phyloP scores from a whole-genome alignment of 2,888 invertebrate species.

The Colostygia pectinataria region DNA sequence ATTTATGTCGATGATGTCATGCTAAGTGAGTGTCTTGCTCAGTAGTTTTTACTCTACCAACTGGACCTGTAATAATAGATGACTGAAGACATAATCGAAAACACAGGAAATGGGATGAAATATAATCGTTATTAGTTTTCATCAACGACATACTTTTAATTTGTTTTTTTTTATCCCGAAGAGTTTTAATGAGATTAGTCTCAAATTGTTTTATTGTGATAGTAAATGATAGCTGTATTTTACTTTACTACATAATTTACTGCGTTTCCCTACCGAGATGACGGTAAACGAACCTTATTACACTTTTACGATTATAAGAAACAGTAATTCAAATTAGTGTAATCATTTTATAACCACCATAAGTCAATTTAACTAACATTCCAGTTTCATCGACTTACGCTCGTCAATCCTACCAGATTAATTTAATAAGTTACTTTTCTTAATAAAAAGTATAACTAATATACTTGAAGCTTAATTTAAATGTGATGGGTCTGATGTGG shows the following conservation, averaged over 20 bases:
- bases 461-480: conserved; percentile 21
- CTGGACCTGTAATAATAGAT: background rate
- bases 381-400: conserved; percentile 24
- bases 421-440: conserved; percentile 23
- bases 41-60: background rate
- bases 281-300: conserved; percentile 32
- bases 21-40: conserved; percentile 13
- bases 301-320: conserved; percentile 26
- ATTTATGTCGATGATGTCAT: conserved; percentile 50
- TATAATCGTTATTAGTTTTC: no score
- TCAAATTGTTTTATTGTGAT: conserved; percentile 14
- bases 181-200: no score
- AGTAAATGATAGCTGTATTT: conserved; percentile 18
- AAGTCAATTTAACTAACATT: conserved; percentile 31
- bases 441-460: conserved; percentile 5
- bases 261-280: conserved; percentile 16
- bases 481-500: conserved; percentile 30
- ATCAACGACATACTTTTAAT: no score
- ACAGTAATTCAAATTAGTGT: conserved; percentile 30
- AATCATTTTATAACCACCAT: conserved; percentile 25
- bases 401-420: conserved; percentile 26
- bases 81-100: background rate
- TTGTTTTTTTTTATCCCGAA: no score
- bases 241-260: conserved; percentile 24
- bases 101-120: no score